A percentile compares a stretch with the other conserved stretches of the same genome.
Conservation (phyloP, 2,797 vertebrate genomes). For the Gallirallus australis region DNA sequence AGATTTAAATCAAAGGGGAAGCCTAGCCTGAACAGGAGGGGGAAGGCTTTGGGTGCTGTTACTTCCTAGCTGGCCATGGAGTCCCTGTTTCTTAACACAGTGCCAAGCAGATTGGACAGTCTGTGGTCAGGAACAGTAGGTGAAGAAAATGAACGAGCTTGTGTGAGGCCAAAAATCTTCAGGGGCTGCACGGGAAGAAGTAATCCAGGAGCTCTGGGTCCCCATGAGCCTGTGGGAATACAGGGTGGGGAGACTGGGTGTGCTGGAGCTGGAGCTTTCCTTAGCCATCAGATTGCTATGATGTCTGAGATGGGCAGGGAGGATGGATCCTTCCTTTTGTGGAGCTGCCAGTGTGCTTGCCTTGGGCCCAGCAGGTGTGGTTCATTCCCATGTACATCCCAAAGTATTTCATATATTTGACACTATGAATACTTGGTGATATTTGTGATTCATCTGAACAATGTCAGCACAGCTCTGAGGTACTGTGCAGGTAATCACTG, state of each 20-base stretch:
- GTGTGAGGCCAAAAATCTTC: neutral
- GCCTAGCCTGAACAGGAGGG: neutral
- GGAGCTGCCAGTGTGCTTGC: rapidly evolving
- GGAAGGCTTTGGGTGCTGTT: neutral
- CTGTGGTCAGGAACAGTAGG: neutral
- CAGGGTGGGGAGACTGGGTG: rapidly evolving
- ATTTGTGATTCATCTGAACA: neutral
- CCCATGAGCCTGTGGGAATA: neutral
- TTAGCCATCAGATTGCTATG: rapidly evolving
- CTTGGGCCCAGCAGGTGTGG: rapidly evolving
- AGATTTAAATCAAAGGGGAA: neutral
- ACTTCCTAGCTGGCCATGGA: neutral
- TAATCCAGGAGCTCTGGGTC: neutral
- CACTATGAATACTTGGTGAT: neutral
- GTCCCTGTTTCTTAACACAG: neutral
- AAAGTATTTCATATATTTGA: neutral
- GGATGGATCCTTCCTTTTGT: too few species aligned
- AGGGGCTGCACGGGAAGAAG: rapidly evolving
- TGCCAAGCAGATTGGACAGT: neutral
- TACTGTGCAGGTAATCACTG: neutral
- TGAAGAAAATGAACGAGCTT: neutral
- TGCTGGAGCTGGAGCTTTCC: neutral
- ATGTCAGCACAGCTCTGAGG: neutral
- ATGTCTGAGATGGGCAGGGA: too few species aligned
- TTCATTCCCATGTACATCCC: neutral